Percentiles rank a stretch among this genome's conserved stretches.
Conservation (phyloP, 2,797 vertebrate species). For the Psittacula echo region DNA sequence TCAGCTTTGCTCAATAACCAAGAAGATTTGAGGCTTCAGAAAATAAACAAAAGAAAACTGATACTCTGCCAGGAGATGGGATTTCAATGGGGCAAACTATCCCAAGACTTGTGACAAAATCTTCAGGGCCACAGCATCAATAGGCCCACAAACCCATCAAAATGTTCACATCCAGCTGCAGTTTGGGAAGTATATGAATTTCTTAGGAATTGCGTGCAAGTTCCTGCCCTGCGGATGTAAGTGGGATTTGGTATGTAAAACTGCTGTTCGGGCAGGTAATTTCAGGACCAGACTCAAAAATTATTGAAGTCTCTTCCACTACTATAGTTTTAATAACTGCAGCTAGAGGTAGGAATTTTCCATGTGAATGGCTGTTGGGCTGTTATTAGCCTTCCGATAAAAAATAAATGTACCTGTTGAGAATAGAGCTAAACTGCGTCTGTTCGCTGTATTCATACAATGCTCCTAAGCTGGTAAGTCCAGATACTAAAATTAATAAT, state of each 20-base stretch:
- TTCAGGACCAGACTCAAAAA: not conserved
- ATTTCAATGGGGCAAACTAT: not conserved
- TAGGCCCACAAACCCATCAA: not conserved
- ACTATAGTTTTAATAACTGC: conserved; percentile 3
- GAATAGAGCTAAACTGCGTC: not conserved
- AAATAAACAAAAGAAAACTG: conserved; percentile 23
- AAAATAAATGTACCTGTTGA: not conserved
- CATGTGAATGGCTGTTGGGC: not conserved
- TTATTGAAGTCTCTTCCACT: not conserved
- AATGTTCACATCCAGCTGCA: not conserved
- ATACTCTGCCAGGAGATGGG: not conserved
- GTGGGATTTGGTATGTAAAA: not conserved
- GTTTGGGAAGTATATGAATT: not conserved
- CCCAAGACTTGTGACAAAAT: not conserved
- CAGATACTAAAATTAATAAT: not conserved
- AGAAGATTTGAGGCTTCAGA: not conserved
- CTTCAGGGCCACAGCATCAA: not conserved
- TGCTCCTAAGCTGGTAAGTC: not conserved
- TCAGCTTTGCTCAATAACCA: conserved; percentile 17
- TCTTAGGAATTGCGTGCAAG: not conserved
- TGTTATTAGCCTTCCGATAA: not conserved
- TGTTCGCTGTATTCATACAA: not conserved
- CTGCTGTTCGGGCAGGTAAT: not conserved
- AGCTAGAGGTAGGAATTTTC: conserved; percentile 3
- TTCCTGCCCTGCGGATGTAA: not conserved